Evolutionary conservation across 2,888 invertebrate species (phyloP), one percentile per base, ranked within the genome.

Genomic region (Lycophotia porphyrea): DNA sequence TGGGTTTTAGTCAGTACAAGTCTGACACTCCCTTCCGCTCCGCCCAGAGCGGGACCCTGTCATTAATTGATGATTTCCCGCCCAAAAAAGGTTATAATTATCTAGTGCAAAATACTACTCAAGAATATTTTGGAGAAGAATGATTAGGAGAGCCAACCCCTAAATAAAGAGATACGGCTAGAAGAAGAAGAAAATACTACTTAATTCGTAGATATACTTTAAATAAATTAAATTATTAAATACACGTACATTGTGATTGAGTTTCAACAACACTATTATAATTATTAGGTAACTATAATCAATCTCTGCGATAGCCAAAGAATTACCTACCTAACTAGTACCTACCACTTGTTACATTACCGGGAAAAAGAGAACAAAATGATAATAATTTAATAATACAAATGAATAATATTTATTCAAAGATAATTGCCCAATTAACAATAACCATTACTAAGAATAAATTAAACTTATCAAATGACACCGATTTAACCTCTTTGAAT

Each of bases 401-500:
- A 61, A 3, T 15, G 8, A 70, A 69, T 58, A 81, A 72, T 70
- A 55, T 71, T 78, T 82, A 65, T 42, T 55, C 34, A 24, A 72
- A 66, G 69, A 78, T 72, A 74, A 74, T 55, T 61, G 13, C 5
- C 55, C 21, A 60, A 64, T 52, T 58, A 74, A 63, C 58, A 71
- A 58, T 58, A 52, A 68, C 39, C 58, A 60, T 69, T 60, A 68
- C 58, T 65, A 52, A 39, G 52, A 76, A 58, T 36, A 69, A 60
- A 60, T 21, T 60, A 60, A 36, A 55, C 24, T 69, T 72, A 77
- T 84, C 85, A 74, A 31, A 1, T 66, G 65, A 64, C 76, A 70
- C 63, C n/a, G 55, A 60, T 68, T 49, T 80, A 52, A 76, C 71
- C 68, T 64, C 55, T 66, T 21, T 47, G 5, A 42, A 58, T 39